A percentile compares a stretch with the other conserved stretches of the same genome.
Conservation (phyloP, 2,797 vertebrate species). For the Channa striata region DNA sequence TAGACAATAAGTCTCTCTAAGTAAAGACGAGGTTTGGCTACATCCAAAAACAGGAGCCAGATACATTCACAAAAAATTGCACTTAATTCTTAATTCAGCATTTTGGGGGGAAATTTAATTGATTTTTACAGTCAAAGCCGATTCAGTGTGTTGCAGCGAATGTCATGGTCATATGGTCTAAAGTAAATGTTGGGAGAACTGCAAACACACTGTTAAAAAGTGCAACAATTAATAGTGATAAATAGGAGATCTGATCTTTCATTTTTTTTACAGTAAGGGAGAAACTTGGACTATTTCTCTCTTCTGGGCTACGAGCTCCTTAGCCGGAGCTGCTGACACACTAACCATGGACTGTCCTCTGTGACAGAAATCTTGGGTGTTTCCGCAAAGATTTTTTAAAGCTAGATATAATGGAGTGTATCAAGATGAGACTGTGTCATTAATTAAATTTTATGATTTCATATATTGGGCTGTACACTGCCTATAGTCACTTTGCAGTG, state of each 20-base stretch:
- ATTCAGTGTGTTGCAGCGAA: neutral
- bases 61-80: neutral
- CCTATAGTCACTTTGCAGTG: conserved; percentile 5
- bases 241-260: neutral
- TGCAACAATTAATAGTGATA: neutral
- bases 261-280: neutral
- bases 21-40: neutral
- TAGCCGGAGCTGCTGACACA: conserved; percentile 31
- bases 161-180: neutral
- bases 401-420: neutral
- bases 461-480: conserved; percentile 4
- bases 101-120: no score
- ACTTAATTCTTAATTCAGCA: no score
- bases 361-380: neutral
- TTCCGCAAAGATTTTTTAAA: neutral
- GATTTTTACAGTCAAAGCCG: no score
- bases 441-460: neutral
- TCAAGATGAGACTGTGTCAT: neutral
- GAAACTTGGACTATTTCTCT: neutral
- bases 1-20: no score
- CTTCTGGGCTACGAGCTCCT: neutral
- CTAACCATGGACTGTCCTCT: neutral
- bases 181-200: neutral
- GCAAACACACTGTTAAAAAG: neutral
- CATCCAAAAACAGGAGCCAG: neutral